Evolutionary conservation across 1,140 invertebrate species (phyloP).

Genomic region (Micrasema minimum): DNA sequence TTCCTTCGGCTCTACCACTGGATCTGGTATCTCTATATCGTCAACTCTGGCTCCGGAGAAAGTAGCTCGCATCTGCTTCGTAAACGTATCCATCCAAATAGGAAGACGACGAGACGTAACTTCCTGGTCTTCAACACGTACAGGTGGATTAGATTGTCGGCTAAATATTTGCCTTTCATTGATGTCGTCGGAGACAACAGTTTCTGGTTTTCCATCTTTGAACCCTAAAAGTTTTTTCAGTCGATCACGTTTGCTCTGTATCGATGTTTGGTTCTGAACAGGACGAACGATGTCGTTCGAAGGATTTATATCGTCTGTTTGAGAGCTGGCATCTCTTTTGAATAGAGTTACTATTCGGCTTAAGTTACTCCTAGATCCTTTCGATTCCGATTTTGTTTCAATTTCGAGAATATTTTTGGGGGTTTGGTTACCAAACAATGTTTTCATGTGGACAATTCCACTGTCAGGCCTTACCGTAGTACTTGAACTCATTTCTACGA

Average conservation of each 20-base stretch:
- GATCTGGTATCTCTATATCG: conserved; percentile 42
- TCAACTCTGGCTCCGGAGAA: conserved; percentile 43
- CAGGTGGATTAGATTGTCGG: conserved; percentile 42
- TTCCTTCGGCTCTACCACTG: conserved; percentile 20
- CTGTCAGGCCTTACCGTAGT: conserved; percentile 12
- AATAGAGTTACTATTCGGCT: conserved; percentile 36
- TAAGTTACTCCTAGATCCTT: conserved; percentile 8
- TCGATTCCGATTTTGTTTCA: conserved; percentile 1
- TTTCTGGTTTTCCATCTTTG: conserved; percentile 7
- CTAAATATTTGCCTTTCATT: conserved; percentile 51
- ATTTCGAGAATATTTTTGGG: conserved; percentile 8
- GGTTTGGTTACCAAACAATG: conserved; percentile 38
- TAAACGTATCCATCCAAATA: conserved; percentile 16
- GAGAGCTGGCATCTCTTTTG: conserved; percentile 36
- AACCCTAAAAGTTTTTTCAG: conserved; percentile 36
- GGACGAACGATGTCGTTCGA: neutral
- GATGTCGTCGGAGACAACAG: conserved; percentile 10
- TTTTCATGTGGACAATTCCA: conserved; percentile 45
- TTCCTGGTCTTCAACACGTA: conserved; percentile 4
- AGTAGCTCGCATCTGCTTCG: conserved; percentile 33
- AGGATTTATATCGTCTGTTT: conserved; percentile 30
- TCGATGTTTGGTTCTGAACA: conserved; percentile 9
- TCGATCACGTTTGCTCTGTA: conserved; percentile 1
- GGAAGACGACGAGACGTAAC: conserved; percentile 12
- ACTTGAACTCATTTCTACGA: neutral